These are phyloP conservation scores for Remorina albescens DNA, from an alignment of 2,797 vertebrate species.

Conservation along the genomic window DNA sequence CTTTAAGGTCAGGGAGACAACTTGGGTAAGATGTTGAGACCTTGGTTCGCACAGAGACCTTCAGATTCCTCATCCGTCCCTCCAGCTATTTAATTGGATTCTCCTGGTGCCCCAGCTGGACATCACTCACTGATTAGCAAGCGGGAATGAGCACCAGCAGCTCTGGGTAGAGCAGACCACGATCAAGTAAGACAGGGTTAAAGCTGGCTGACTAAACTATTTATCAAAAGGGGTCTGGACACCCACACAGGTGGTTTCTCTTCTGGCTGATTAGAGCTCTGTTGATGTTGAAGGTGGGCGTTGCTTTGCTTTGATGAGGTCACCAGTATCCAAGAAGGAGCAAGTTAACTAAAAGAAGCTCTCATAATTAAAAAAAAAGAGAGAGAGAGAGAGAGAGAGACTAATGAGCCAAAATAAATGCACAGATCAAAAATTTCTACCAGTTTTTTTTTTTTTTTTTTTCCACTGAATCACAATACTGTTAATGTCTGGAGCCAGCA, in stretches of 20 bases:
- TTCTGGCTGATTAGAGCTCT: constrained; percentile 33
- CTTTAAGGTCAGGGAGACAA: not conserved
- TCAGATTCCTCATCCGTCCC: constrained; percentile 23
- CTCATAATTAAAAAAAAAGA: not conserved
- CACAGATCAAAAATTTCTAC: not conserved
- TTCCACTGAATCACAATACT: not conserved
- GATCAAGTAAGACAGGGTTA: constrained; percentile 41
- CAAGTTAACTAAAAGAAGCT: not conserved
- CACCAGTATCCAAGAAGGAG: constrained; percentile 4
- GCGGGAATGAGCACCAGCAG: constrained; percentile 42
- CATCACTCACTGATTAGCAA: constrained; percentile 48
- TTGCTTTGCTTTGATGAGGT: constrained; percentile 22
- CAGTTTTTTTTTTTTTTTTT: too few relatives aligned
- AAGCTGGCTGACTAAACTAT: constrained; percentile 40
- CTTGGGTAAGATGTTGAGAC: not conserved
- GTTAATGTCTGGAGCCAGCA: not conserved
- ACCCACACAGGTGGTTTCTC: constrained; percentile 40
- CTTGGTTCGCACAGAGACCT: constrained; percentile 9
- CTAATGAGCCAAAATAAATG: not conserved
- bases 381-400: too few relatives aligned
- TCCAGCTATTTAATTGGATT: constrained; percentile 36
- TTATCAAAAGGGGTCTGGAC: constrained; percentile 36
- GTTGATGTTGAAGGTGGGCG: not conserved
- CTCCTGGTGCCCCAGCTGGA: constrained; percentile 14
- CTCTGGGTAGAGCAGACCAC: constrained; percentile 32